phyloP scores from a whole-genome alignment of 2,113 vertebrate species.

The Rhagologus leucostigma region DNA sequence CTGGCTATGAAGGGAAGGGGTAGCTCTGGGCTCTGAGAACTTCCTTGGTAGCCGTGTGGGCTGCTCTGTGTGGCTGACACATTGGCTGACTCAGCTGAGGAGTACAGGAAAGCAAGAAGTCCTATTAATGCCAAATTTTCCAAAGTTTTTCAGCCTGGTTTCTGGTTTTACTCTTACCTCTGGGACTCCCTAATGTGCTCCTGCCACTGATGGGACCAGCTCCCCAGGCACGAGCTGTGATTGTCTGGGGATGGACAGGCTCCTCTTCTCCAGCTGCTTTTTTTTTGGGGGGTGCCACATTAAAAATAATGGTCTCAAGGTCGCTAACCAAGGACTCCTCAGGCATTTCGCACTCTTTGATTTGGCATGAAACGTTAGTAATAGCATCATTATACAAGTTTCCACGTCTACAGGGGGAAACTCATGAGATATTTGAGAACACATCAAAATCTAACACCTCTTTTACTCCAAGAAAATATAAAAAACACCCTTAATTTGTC shows the following conservation, averaged over 20 bases:
- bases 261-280: not conserved
- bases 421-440: not conserved
- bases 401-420: not conserved
- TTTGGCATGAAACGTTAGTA: not conserved
- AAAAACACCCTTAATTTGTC: not conserved
- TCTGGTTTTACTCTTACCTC: not conserved
- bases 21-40: not conserved
- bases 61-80: not conserved
- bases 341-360: not conserved
- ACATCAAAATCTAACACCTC: not conserved
- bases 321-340: not conserved
- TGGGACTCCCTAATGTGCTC: not conserved
- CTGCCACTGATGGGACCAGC: not conserved
- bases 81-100: not conserved
- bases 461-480: not conserved
- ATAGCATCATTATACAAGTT: not conserved
- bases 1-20: not conserved
- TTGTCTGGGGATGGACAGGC: not conserved
- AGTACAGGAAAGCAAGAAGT: not conserved
- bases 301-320: not conserved
- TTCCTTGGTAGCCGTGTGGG: not conserved
- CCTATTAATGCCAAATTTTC: not conserved
- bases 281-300: not conserved
- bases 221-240: rapidly evolving
- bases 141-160: not conserved